phyloP scores from a whole-genome alignment of 2,888 invertebrate species.

The Lasioglossum figueresi region DNA sequence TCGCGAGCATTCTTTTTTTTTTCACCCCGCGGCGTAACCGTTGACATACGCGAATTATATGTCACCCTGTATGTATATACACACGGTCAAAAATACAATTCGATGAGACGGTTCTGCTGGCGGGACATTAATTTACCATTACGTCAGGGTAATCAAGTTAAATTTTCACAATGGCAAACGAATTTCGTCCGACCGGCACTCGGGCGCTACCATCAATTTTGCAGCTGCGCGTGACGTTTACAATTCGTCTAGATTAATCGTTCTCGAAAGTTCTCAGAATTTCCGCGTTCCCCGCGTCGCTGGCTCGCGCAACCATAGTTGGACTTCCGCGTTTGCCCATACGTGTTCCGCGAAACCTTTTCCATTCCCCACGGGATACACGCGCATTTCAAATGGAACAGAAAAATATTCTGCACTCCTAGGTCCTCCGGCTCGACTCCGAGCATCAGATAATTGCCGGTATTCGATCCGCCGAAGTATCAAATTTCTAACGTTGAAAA shows the following conservation, averaged over 20 bases:
- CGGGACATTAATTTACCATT: constrained; percentile 69
- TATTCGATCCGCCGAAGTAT: neutral
- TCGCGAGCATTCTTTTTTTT: neutral
- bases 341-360: neutral
- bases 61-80: neutral
- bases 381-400: constrained; percentile 13
- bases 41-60: neutral
- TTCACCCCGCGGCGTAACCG: neutral
- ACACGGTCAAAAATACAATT: constrained; percentile 39
- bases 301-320: constrained; percentile 29
- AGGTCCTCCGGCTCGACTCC: neutral
- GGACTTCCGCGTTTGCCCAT: constrained; percentile 13
- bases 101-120: constrained; percentile 34
- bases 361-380: neutral
- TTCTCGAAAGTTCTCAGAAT: constrained; percentile 66
- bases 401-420: neutral
- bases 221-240: constrained; percentile 71
- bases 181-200: constrained; percentile 62
- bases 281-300: constrained; percentile 50
- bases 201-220: constrained; percentile 70
- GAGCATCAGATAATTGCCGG: neutral
- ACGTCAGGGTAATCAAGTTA: constrained; percentile 68
- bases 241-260: constrained; percentile 69
- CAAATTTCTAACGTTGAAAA: neutral
- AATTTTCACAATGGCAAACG: constrained; percentile 71